Percentiles rank a stretch among this genome's conserved stretches.
phyloP scores from a whole-genome alignment of 2,797 vertebrate species.

The Macropus fuliginosus region DNA sequence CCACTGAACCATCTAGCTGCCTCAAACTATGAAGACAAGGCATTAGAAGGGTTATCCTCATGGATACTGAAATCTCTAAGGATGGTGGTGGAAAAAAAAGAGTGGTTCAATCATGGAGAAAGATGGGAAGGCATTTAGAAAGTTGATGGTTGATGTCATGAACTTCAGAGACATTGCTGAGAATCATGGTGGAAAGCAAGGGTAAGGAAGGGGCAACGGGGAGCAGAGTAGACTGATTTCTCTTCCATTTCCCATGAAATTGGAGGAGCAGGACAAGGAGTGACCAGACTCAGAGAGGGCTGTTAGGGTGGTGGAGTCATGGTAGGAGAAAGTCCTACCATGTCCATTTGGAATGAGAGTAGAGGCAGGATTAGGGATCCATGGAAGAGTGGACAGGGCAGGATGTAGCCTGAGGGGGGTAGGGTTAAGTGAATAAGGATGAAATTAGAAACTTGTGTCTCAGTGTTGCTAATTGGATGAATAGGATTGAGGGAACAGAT shows the following conservation, averaged over 20 bases:
- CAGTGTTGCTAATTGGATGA: background rate
- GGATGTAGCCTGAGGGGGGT: background rate
- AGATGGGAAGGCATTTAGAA: background rate
- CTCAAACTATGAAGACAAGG: background rate
- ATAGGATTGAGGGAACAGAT: background rate
- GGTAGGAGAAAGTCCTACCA: background rate
- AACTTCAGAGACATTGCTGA: background rate
- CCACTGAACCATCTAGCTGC: background rate
- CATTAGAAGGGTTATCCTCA: background rate
- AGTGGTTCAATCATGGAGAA: background rate
- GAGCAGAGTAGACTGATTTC: background rate
- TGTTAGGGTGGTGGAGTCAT: background rate
- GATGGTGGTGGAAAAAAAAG: background rate
- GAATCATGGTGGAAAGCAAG: background rate
- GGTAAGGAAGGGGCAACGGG: background rate
- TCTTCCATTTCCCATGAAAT: background rate
- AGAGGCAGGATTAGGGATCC: background rate
- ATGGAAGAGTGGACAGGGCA: background rate
- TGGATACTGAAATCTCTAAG: background rate
- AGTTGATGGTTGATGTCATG: background rate
- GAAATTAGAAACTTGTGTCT: background rate
- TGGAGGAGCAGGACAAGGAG: background rate
- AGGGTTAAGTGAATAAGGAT: background rate
- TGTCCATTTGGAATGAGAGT: background rate
- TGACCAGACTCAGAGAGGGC: background rate